Conservation (phyloP, 2,888 invertebrate species). For the Brenthis ino region DNA sequence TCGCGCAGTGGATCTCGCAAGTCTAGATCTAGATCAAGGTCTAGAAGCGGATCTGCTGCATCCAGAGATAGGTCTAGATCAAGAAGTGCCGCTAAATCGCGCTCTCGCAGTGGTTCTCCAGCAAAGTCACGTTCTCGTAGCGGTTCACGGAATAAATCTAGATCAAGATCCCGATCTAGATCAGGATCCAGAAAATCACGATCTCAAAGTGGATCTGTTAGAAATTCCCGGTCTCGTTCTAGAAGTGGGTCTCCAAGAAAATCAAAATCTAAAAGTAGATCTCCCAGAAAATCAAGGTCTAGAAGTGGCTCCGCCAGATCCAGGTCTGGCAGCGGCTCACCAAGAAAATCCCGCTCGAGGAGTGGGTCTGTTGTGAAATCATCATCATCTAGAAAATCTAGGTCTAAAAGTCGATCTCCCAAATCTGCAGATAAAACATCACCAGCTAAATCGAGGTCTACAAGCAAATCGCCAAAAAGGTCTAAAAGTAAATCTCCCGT, state of each 20-base stretch:
- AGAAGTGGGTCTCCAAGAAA: slow-evolving; percentile 45
- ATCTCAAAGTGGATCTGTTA: slow-evolving; percentile 43
- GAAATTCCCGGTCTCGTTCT: slow-evolving; percentile 45
- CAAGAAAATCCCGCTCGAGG: slow-evolving; percentile 37
- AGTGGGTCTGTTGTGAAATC: slow-evolving; percentile 37
- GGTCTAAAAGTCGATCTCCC: slow-evolving; percentile 39
- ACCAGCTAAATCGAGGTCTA: slow-evolving; percentile 35
- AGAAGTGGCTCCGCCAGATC: slow-evolving; percentile 47
- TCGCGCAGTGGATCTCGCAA: slow-evolving; percentile 41
- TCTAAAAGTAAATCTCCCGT: slow-evolving; percentile 44
- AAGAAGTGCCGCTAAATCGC: slow-evolving; percentile 46
- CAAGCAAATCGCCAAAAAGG: slow-evolving; percentile 38
- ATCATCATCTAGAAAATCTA: slow-evolving; percentile 36
- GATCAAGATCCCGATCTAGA: slow-evolving; percentile 47
- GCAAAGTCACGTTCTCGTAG: slow-evolving; percentile 49
- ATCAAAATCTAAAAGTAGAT: slow-evolving; percentile 49
- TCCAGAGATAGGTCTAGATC: slow-evolving; percentile 51
- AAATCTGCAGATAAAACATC: slow-evolving; percentile 19
- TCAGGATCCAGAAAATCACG: slow-evolving; percentile 43
- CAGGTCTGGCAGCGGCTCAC: slow-evolving; percentile 45
- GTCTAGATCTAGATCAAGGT: slow-evolving; percentile 43
- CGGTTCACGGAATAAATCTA: slow-evolving; percentile 46
- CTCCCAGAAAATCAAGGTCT: slow-evolving; percentile 44
- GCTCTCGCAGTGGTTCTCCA: slow-evolving; percentile 46
- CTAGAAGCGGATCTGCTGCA: slow-evolving; percentile 46